These are phyloP conservation scores for Cabera pusaria DNA, from an alignment of 2,888 invertebrate species.

Conservation along the genomic window DNA sequence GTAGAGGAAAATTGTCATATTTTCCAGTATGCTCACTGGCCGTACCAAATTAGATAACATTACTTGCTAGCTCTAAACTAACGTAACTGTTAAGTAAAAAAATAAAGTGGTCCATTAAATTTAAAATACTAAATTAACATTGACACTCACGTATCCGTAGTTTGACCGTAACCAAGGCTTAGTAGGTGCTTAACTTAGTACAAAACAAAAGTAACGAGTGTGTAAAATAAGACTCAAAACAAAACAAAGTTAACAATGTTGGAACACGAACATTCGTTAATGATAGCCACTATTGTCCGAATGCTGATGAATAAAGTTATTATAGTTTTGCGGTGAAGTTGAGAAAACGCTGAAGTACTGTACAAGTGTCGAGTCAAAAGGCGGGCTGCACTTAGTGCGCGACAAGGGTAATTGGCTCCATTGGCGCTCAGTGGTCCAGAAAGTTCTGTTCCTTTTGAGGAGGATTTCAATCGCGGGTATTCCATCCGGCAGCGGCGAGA, in stretches of 20 bases:
- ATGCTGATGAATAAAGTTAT: constrained; percentile 7
- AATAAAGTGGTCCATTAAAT: constrained; percentile 8
- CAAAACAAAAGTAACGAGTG: constrained; percentile 13
- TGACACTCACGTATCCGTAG: constrained; percentile 18
- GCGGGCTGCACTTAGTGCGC: constrained; percentile 32
- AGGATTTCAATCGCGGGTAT: constrained; percentile 53
- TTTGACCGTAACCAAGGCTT: constrained; percentile 23
- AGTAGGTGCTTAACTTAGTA: constrained; percentile 11
- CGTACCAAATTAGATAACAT: no score
- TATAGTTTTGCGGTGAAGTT: constrained; percentile 20
- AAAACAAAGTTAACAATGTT: constrained; percentile 12
- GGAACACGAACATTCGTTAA: constrained; percentile 14
- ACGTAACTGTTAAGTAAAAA: no score
- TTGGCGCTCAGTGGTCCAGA: constrained; percentile 66
- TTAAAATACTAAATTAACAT: constrained; percentile 18
- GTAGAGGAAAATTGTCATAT: no score
- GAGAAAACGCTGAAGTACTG: constrained; percentile 25
- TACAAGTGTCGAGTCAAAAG: constrained; percentile 25
- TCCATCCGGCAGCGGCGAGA: constrained; percentile 44
- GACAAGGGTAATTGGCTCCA: constrained; percentile 56
- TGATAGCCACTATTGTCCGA: constrained; percentile 13
- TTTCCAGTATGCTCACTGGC: no score
- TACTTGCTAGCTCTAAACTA: no score
- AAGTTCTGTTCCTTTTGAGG: constrained; percentile 67
- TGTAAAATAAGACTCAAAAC: constrained; percentile 12